phyloP scores from a whole-genome alignment of 2,797 vertebrate genomes.

The Sebastes cheni region DNA sequence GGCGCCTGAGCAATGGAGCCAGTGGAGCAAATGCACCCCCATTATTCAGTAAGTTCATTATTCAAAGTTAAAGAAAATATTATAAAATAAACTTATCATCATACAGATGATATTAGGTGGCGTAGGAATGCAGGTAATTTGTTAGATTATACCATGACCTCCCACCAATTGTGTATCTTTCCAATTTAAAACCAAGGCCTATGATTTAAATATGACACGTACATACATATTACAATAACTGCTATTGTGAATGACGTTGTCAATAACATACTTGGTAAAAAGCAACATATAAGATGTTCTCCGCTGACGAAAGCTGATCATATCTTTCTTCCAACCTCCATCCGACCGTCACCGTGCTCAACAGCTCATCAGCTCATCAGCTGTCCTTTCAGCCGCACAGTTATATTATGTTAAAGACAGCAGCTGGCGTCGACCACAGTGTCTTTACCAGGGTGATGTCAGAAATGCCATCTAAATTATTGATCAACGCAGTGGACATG shows the following conservation, averaged over 20 bases:
- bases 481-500: background rate
- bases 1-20: background rate
- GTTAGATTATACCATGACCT: background rate
- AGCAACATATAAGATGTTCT: background rate
- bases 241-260: background rate
- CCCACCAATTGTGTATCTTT: background rate
- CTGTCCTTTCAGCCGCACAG: background rate
- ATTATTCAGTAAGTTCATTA: background rate
- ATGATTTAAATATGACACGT: background rate
- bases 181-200: background rate
- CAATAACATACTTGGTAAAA: too few relatives aligned
- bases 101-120: background rate
- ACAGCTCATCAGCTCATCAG: background rate
- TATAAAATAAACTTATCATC: background rate
- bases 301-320: background rate
- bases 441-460: background rate
- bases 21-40: background rate
- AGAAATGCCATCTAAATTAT: conserved; percentile 9
- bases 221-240: background rate
- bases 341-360: background rate
- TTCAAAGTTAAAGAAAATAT: background rate
- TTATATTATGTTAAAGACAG: background rate
- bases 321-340: background rate
- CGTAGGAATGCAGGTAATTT: background rate
- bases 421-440: background rate